Percentiles rank a stretch among this genome's conserved stretches.
Conservation (phyloP, 2,888 invertebrate genomes). For the Drosophila kanekoi region DNA sequence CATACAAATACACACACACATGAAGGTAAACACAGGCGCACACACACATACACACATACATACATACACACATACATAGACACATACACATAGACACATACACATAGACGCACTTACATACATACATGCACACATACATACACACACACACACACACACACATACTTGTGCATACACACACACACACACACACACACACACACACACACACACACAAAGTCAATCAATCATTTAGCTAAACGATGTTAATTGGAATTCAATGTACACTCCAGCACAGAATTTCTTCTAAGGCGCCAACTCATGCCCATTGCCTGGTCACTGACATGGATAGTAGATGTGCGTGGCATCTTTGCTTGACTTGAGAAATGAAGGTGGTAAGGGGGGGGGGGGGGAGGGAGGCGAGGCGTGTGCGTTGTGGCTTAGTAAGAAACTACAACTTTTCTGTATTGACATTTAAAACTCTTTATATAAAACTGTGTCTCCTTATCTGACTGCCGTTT, state of each 20-base stretch:
- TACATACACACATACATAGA: too few species aligned
- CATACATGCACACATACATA: not conserved
- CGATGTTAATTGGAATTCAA: slow-evolving; percentile 48
- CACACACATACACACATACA: not conserved
- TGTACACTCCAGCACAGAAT: slow-evolving; percentile 19
- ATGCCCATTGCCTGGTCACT: not conserved
- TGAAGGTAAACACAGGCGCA: not conserved
- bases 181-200: not conserved
- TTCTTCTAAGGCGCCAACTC: slow-evolving; percentile 4
- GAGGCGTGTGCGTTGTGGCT: too few species aligned
- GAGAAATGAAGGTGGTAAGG: too few species aligned
- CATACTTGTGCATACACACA: too few species aligned
- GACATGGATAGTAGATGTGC: not conserved
- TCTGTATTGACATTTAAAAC: too few species aligned
- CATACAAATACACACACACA: slow-evolving; percentile 7
- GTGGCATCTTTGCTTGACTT: not conserved
- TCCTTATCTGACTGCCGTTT: too few species aligned
- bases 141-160: not conserved
- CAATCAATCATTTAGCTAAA: slow-evolving; percentile 48
- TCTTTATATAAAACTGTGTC: too few species aligned
- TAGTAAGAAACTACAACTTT: too few species aligned
- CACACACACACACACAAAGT: slow-evolving; percentile 7
- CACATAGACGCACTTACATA: not conserved
- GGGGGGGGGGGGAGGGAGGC: too few species aligned
- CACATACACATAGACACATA: not conserved